These are phyloP conservation scores for Calameuta pallipes DNA, from an alignment of 2,888 invertebrate genomes.

Conservation along the genomic window DNA sequence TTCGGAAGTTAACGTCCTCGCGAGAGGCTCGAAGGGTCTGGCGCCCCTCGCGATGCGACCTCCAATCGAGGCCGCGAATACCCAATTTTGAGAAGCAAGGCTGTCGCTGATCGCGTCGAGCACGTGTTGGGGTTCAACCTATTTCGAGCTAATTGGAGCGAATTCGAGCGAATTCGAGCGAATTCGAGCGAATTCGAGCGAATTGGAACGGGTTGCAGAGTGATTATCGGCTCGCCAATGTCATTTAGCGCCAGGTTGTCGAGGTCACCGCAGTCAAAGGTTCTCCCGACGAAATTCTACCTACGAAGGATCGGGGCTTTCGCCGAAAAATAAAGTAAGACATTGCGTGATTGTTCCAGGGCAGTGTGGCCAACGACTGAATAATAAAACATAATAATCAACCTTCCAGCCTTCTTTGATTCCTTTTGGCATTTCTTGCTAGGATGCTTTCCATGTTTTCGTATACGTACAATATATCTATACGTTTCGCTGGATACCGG, in stretches of 20 bases:
- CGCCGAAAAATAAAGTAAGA: background rate
- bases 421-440: constrained; percentile 16
- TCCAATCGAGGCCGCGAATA: too few relatives aligned
- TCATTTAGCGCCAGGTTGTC: background rate
- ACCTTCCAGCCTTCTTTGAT: background rate
- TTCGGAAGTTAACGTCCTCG: constrained; percentile 39
- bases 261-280: background rate
- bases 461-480: too few relatives aligned
- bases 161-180: too few relatives aligned
- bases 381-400: constrained; percentile 6
- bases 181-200: too few relatives aligned
- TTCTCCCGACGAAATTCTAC: background rate
- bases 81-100: too few relatives aligned
- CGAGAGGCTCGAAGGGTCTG: background rate
- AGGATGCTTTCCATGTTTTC: background rate
- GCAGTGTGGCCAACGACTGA: background rate
- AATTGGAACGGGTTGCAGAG: too few relatives aligned
- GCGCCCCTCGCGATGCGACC: too few relatives aligned
- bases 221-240: background rate
- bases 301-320: background rate
- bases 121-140: too few relatives aligned
- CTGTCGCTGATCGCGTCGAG: too few relatives aligned
- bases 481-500: too few relatives aligned
- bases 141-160: too few relatives aligned
- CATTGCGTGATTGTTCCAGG: background rate